These are phyloP conservation scores for Camelus dromedarius DNA, from an alignment of 2,113 vertebrate genomes.

Conservation along the genomic window DNA sequence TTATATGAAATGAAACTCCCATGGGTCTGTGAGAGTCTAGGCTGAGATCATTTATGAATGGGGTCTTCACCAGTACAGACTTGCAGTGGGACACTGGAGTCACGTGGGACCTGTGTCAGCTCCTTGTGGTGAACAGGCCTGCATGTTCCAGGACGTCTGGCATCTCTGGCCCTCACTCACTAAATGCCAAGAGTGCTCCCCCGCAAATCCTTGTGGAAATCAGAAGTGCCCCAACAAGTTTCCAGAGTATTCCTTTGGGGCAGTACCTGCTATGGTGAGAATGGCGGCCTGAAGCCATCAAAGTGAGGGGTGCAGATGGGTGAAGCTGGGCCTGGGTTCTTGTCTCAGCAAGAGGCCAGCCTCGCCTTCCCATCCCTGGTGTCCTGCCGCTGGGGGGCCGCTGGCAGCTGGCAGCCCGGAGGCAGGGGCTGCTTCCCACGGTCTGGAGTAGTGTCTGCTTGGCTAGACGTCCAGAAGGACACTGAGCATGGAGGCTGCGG, in stretches of 20 bases:
- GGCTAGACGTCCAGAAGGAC: background rate
- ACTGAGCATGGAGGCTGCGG: fast-evolving
- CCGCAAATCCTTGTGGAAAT: background rate
- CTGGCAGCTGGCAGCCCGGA: too few species aligned
- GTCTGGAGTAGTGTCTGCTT: background rate
- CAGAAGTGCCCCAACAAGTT: background rate
- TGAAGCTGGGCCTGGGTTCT: background rate
- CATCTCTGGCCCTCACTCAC: too few species aligned
- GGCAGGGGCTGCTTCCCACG: background rate
- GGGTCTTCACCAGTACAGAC: background rate
- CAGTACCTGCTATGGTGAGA: background rate
- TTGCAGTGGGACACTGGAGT: background rate
- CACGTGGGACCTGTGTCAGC: background rate
- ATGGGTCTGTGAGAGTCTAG: background rate
- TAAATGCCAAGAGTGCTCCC: background rate
- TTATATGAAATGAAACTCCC: background rate
- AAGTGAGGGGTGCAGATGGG: background rate
- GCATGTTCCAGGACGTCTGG: background rate
- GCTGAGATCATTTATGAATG: background rate
- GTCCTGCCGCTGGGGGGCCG: background rate
- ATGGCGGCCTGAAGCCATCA: background rate
- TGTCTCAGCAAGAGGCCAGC: background rate
- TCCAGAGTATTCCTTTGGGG: background rate
- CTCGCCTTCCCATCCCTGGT: background rate
- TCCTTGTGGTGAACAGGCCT: fast-evolving